Percentiles rank a stretch among this genome's conserved stretches.
These are phyloP conservation scores for Euglossa dilemma DNA, from an alignment of 1,140 invertebrate genomes.

Conservation along the genomic window DNA sequence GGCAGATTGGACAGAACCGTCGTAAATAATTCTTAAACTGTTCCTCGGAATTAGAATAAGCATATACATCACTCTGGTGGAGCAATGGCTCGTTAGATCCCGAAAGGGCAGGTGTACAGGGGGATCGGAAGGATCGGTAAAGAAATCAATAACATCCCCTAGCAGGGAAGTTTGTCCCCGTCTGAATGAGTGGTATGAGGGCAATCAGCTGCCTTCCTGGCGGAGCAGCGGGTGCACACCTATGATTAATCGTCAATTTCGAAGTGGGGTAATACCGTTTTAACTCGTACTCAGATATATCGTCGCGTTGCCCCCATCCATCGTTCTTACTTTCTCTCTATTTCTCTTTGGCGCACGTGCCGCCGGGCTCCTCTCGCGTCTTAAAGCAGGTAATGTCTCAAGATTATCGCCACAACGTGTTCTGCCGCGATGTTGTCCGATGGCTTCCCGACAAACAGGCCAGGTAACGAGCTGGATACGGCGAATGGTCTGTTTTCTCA, in stretches of 20 bases:
- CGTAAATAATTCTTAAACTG: background rate
- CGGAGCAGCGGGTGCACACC: slow-evolving; percentile 45
- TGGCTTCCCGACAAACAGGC: slow-evolving; percentile 27
- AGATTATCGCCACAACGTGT: slow-evolving; percentile 52
- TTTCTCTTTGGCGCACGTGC: slow-evolving; percentile 51
- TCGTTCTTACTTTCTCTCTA: slow-evolving; percentile 42
- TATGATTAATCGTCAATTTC: slow-evolving; percentile 68
- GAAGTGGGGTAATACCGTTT: slow-evolving; percentile 54
- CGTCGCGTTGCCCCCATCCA: slow-evolving; percentile 41
- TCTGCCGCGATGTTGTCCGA: slow-evolving; percentile 27
- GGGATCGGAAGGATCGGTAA: slow-evolving; percentile 9
- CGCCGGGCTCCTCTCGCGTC: background rate
- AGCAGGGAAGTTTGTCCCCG: background rate
- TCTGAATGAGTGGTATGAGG: slow-evolving; percentile 11
- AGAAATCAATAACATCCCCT: slow-evolving; percentile 39
- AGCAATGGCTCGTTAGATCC: slow-evolving; percentile 5
- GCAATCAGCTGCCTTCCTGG: slow-evolving; percentile 27
- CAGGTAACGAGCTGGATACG: background rate
- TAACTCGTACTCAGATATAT: slow-evolving; percentile 52
- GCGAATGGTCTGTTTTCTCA: background rate
- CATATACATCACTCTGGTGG: background rate
- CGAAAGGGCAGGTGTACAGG: background rate
- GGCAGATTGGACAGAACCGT: background rate
- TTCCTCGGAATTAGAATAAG: background rate
- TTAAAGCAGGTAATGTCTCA: slow-evolving; percentile 48